Evolutionary conservation across 1,140 invertebrate genomes (phyloP), one percentile per base, ranked within the genome.

Genomic region (Chironomus striatipennis): DNA sequence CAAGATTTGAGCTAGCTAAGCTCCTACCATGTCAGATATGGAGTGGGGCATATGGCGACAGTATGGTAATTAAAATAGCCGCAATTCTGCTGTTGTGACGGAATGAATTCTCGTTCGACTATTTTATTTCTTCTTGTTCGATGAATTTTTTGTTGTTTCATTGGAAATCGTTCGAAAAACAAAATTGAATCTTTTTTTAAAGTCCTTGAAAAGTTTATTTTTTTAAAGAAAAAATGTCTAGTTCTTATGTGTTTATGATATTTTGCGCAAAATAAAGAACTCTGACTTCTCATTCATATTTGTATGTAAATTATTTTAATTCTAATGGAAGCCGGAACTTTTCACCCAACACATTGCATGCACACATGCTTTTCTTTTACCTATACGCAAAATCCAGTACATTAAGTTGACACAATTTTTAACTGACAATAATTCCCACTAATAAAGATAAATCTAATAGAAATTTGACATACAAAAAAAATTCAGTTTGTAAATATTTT

Each of bases 21-120:
- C 47, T 57, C 12, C 12, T 57, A n/a, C 47, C 47, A 57, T 57
- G 12, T 57, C 9, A 70, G 65, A 70, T 10, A 70, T 70, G 65
- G 65, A 70, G 65, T 70, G 65, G 65, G 65, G 65, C 18, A 70
- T 20, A 21, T 70, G 65, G 65, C 65, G 65, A 70, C 65, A 70
- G 65, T 70, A 70, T 70, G 65, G 18, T 70, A 70, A 70, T 70
- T 70, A 70, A 70, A 67, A 70, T 17, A 10, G 20, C 17, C n/a
- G 65, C 17, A 6, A 21, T 70, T 70, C 17, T 70, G 9, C 9
- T 57, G 47, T 57, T 57, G 6, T 70, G 65, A 57, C 47, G 47
- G 47, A 57, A 57, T 57, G n/a, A 57, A 57, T 57, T 10, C 43
- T 47, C 12, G 12, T 57, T 12, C 47, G 12, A 15, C 47, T 57